Evolutionary conservation across 1,140 invertebrate genomes (phyloP), one percentile per base, ranked within the genome.

Genomic region (Meloidogyne floridensis): DNA sequence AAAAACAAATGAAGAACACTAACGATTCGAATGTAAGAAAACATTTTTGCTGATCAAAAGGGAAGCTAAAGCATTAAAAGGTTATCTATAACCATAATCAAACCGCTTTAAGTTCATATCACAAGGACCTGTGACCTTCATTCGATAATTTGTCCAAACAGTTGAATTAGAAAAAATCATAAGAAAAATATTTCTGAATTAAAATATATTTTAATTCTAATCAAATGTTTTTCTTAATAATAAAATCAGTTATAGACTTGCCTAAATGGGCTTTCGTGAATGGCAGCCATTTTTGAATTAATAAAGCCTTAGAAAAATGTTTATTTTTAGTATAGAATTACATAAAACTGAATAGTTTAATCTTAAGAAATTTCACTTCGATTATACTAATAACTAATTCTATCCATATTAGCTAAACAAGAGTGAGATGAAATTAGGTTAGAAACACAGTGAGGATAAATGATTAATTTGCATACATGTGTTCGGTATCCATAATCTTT

Each of bases 161-260:
- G 88, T 89, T 9, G 88, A 89, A 79, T 89, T 89, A 6, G 89
- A 83, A 74, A 90, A 88, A 9, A 89, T 86, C 88, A 89, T 89
- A 42, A 89, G 73, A 75, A 89, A 89, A 56, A 89, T 87, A 77
- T 89, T 89, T 77, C 87, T 89, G 81, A 84, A 78, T 59, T 56
- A 59, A 78, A 85, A n/a, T 10, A 54, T n/a, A 18, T 72, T 75
- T 83, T 72, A 18, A n/a, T 6, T 47, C 47, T 4, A 4, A 4
- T 47, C 4, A 8, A 47, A 6, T 8, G 4, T 53, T 85, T 71
- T 85, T 77, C 3, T 13, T 11, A 81, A 72, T 20, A 3, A 51
- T 43, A n/a, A 11, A 72, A 77, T 18, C 15, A 83, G 20, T 71
- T 76, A 10, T 13, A 32, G 76, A 65, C 86, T 81, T 72, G 87